phyloP scores from a whole-genome alignment of 2,113 vertebrate genomes.

The Cryptomyrus ogoouensis region DNA sequence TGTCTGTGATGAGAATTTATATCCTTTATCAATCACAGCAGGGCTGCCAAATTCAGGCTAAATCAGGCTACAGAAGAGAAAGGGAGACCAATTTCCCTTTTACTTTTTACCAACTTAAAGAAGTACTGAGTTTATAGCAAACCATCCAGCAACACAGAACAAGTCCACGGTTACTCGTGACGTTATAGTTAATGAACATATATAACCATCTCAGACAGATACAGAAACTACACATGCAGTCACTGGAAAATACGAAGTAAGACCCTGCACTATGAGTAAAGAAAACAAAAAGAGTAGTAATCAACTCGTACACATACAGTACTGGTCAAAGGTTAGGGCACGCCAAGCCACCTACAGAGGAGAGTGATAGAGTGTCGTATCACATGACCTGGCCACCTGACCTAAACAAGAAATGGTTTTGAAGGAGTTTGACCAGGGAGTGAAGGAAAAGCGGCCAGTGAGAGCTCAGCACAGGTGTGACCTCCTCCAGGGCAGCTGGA shows the following conservation, averaged over 20 bases:
- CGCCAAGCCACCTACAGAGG: no score
- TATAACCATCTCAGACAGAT: neutral
- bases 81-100: neutral
- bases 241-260: neutral
- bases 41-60: neutral
- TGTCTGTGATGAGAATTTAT: neutral
- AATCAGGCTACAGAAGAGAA: neutral
- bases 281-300: neutral
- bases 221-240: neutral
- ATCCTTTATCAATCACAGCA: neutral
- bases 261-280: neutral
- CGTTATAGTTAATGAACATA: neutral
- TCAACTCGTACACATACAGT: no score
- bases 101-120: neutral
- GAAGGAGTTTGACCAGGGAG: neutral
- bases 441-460: neutral
- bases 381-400: neutral
- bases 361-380: neutral
- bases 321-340: no score
- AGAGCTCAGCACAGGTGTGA: no score
- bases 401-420: neutral
- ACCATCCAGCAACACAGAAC: neutral
- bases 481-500: neutral
- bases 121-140: neutral
- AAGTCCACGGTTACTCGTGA: neutral